These are phyloP conservation scores for Stylophora pistillata DNA, from an alignment of 64 coral and sea anemone species.

Conservation along the genomic window DNA sequence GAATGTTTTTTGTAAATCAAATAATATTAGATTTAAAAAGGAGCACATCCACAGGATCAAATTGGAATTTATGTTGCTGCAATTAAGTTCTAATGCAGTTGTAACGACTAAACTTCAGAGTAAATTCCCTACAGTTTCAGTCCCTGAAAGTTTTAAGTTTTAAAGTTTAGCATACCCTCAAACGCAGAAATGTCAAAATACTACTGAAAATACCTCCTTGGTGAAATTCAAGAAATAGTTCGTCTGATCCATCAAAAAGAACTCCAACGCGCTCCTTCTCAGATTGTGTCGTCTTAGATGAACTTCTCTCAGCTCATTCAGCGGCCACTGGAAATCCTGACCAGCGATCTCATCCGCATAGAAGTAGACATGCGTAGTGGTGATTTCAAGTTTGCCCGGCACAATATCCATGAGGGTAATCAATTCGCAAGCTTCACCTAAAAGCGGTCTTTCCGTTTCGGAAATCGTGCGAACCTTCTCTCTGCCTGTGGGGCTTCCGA, in stretches of 20 bases:
- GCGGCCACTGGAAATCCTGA: constrained; percentile 78
- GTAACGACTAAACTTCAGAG: no score
- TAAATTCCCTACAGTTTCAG: no score
- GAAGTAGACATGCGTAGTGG: constrained; percentile 88
- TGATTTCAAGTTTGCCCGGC: constrained; percentile 73
- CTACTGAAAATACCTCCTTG: constrained; percentile 67
- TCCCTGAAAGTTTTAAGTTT: no score
- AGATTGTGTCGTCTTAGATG: constrained; percentile 88
- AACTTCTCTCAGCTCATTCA: constrained; percentile 87
- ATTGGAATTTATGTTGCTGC: background rate
- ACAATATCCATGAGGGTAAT: constrained; percentile 92
- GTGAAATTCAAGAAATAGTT: constrained; percentile 98
- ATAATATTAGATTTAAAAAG: background rate
- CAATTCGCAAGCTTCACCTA: constrained; percentile 73
- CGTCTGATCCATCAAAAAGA: constrained; percentile 95
- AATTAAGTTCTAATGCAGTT: no score
- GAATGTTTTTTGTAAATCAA: background rate
- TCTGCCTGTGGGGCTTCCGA: constrained; percentile 44
- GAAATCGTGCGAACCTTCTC: constrained; percentile 11
- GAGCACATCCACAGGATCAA: background rate
- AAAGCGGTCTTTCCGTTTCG: constrained; percentile 25
- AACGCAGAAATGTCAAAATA: background rate
- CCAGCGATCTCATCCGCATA: constrained; percentile 61
- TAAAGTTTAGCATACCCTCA: background rate
- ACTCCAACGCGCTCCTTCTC: constrained; percentile 92